A percentile compares a stretch with the other conserved stretches of the same genome.
phyloP scores from a whole-genome alignment of 2,113 vertebrate species.

The Heliornis fulica region DNA sequence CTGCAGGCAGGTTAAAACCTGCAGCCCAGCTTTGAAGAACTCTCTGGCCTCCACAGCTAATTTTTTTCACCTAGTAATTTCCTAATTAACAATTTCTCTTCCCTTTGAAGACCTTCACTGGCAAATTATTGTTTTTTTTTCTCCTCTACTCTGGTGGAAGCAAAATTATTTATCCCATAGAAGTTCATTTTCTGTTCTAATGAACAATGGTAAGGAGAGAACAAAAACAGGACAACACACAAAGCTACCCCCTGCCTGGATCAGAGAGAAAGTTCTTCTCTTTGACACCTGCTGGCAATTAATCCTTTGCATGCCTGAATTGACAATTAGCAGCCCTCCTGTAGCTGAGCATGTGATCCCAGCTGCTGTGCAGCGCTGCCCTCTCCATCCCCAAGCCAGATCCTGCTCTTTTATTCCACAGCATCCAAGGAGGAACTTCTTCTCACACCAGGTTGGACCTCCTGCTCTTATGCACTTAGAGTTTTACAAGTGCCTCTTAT shows the following conservation, averaged over 20 bases:
- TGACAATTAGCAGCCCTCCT: neutral
- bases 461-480: neutral
- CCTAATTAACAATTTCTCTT: slow-evolving; percentile 16
- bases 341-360: neutral
- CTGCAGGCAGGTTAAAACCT: neutral
- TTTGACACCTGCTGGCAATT: slow-evolving; percentile 47
- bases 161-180: neutral
- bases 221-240: neutral
- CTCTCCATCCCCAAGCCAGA: neutral
- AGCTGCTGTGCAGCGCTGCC: neutral
- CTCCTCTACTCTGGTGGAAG: neutral
- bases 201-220: neutral
- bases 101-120: neutral
- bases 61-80: neutral
- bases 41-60: neutral
- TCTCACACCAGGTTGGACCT: neutral
- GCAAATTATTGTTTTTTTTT: neutral
- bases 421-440: neutral
- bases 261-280: slow-evolving; percentile 17
- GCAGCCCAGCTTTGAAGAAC: neutral
- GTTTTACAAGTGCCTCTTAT: neutral
- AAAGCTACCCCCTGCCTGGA: slow-evolving; percentile 21
- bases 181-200: neutral
- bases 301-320: neutral
- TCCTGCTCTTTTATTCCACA: neutral